phyloP scores from a whole-genome alignment of 1,140 invertebrate species.

The Arion vulgaris region DNA sequence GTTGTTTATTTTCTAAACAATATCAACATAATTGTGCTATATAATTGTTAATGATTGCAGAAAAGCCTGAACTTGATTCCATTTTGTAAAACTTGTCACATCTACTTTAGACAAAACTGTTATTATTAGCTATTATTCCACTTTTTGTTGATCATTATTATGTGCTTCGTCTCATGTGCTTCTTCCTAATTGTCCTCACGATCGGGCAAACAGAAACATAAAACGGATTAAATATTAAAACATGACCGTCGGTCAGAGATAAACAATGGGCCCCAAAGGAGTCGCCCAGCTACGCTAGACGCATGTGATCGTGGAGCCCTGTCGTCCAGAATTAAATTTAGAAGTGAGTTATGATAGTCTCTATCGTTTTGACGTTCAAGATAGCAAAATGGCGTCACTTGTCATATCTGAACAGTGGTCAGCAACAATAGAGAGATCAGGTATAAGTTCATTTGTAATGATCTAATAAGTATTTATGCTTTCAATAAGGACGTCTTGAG shows the following conservation, averaged over 20 bases:
- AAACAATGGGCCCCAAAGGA: not conserved
- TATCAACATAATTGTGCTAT: too few relatives aligned
- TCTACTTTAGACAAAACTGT: too few relatives aligned
- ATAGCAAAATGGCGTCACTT: conserved; percentile 7
- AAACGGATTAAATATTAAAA: conserved; percentile 15
- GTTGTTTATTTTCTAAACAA: too few relatives aligned
- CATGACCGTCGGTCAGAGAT: not conserved
- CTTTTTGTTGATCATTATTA: too few relatives aligned
- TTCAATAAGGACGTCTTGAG: too few relatives aligned
- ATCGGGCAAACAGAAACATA: not conserved
- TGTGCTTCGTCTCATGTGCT: not conserved
- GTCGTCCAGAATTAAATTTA: conserved; percentile 14
- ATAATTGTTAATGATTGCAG: too few relatives aligned
- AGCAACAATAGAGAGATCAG: not conserved
- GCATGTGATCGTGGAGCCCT: not conserved
- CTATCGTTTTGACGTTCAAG: not conserved
- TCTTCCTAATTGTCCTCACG: not conserved
- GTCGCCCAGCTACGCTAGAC: not conserved
- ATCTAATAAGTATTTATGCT: not conserved
- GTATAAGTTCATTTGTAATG: not conserved
- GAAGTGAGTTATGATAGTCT: not conserved
- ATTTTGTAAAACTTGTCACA: too few relatives aligned
- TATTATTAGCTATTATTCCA: too few relatives aligned
- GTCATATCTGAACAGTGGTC: not conserved
- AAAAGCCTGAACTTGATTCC: too few relatives aligned